Evolutionary conservation across 1,140 invertebrate species (phyloP).

Genomic region (Conus betulinus): DNA sequence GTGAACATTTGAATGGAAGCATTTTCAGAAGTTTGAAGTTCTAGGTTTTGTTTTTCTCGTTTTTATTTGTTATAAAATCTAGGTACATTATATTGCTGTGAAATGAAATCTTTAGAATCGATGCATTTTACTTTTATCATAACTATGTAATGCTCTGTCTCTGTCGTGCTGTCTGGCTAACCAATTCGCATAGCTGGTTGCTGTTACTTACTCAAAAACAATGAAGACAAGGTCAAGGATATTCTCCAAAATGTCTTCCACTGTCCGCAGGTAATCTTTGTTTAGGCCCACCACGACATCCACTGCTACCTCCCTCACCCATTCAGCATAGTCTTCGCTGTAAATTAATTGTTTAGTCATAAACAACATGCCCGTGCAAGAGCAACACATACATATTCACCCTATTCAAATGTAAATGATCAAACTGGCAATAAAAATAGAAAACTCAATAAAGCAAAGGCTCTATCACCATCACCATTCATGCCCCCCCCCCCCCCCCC

Average conservation of each 20-base stretch:
- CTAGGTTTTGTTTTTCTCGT: not conserved
- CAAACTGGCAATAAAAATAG: no score
- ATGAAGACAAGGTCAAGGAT: constrained; percentile 66
- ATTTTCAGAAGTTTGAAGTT: not conserved
- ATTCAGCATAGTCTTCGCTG: constrained; percentile 47
- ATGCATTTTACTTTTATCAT: no score
- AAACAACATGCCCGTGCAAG: not conserved
- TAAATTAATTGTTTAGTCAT: not conserved
- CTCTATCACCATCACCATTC: no score
- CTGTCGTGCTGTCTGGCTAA: no score
- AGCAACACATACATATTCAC: not conserved
- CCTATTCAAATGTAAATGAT: not conserved
- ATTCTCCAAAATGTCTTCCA: constrained; percentile 63
- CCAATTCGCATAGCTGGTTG: no score
- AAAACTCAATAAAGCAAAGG: no score
- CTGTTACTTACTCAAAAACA: constrained; percentile 60
- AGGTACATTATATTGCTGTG: no score
- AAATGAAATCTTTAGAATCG: no score
- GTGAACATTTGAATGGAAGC: not conserved
- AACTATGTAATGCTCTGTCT: no score
- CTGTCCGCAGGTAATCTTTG: constrained; percentile 57
- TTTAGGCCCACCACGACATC: constrained; percentile 66
- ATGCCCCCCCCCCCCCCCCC: no score
- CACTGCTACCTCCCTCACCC: constrained; percentile 54
- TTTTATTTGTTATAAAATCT: no score